Conservation (phyloP, 1,140 invertebrate genomes). For the Caenorhabditis latens region DNA sequence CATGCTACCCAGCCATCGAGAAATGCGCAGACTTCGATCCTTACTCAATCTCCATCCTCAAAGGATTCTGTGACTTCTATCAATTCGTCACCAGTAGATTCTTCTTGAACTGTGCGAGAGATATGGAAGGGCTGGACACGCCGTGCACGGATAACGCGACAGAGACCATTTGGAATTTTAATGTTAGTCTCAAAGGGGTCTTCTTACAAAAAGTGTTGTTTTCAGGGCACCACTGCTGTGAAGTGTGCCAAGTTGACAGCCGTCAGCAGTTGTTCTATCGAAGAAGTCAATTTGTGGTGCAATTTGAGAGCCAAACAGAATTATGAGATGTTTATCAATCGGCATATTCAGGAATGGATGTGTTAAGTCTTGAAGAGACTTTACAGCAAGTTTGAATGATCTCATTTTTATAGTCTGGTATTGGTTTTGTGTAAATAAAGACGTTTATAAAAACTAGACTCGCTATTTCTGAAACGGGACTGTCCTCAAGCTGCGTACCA, state of each 20-base stretch:
- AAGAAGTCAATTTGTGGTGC: not conserved
- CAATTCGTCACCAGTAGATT: not conserved
- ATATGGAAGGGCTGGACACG: not conserved
- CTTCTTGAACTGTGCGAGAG: not conserved
- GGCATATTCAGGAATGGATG: constrained; percentile 15
- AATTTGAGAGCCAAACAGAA: not conserved
- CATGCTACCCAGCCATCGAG: not conserved
- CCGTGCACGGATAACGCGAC: constrained; percentile 16
- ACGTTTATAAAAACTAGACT: no score
- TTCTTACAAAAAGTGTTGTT: not conserved
- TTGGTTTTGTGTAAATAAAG: no score
- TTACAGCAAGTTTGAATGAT: no score
- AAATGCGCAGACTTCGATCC: constrained; percentile 17
- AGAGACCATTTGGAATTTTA: constrained; percentile 2
- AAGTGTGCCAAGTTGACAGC: not conserved
- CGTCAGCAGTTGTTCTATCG: not conserved
- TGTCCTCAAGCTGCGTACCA: no score
- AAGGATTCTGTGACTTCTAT: constrained; percentile 27
- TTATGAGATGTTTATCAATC: not conserved
- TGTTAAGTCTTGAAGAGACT: not conserved
- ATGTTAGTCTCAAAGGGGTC: not conserved
- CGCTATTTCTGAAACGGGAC: no score
- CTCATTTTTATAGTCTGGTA: no score
- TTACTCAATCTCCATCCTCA: not conserved
- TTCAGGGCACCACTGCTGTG: not conserved